Evolutionary conservation across 2,113 vertebrate genomes (phyloP).

Genomic region (Aptenodytes forsteri): DNA sequence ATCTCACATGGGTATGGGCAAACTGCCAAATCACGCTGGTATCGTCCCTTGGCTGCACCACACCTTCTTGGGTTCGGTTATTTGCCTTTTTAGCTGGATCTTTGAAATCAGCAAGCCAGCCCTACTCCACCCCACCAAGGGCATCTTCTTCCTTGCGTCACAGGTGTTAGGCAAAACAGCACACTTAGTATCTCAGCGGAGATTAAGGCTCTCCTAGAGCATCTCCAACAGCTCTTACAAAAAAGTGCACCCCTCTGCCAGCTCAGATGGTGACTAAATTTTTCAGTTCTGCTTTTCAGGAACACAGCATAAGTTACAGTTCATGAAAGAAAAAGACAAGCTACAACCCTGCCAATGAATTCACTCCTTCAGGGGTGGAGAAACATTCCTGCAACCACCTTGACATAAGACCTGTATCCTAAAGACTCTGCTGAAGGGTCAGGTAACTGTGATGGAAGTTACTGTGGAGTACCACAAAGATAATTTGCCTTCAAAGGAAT

Average conservation of each 20-base stretch:
- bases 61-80: neutral
- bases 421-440: neutral
- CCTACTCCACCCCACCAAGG: neutral
- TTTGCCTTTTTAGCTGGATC: neutral
- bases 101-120: neutral
- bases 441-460: neutral
- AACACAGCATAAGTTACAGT: neutral
- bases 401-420: neutral
- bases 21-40: neutral
- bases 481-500: neutral
- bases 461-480: neutral
- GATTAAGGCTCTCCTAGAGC: neutral
- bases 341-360: neutral
- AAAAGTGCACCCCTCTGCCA: neutral
- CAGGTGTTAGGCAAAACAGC: neutral
- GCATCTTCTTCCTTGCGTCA: neutral
- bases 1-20: neutral
- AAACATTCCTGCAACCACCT: neutral
- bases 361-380: neutral
- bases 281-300: neutral
- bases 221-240: neutral
- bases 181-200: neutral
- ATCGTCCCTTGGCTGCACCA: neutral
- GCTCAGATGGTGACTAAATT: neutral
- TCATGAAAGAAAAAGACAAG: neutral